These are phyloP conservation scores for Saccopteryx leptura DNA, from an alignment of 2,113 vertebrate genomes.

Conservation along the genomic window DNA sequence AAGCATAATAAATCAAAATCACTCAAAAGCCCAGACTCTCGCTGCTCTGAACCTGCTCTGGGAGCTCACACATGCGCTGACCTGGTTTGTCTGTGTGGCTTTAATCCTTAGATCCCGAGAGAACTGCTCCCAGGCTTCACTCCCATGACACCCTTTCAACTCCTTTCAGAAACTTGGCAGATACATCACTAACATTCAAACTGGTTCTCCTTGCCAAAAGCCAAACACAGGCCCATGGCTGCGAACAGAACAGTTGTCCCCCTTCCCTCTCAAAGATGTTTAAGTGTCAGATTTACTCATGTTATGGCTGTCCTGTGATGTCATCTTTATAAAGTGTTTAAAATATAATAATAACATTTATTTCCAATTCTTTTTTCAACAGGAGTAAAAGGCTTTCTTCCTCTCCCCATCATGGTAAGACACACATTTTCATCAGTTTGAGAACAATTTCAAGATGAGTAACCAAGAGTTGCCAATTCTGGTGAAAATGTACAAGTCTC, in stretches of 20 bases:
- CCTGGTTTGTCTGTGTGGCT: not conserved
- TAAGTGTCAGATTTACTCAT: conserved; percentile 18
- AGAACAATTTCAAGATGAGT: not conserved
- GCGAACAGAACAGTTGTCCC: conserved; percentile 7
- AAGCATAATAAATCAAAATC: conserved; percentile 21
- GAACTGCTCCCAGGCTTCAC: not conserved
- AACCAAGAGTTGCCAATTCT: not conserved
- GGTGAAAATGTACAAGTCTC: not conserved
- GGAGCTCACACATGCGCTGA: not conserved
- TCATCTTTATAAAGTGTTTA: conserved; percentile 37
- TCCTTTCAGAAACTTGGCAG: conserved; percentile 52
- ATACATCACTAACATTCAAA: not conserved
- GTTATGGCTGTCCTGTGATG: not conserved
- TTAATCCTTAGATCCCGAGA: not conserved
- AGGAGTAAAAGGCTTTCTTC: not conserved
- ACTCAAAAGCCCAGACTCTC: not conserved
- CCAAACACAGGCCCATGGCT: not conserved
- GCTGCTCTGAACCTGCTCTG: not conserved
- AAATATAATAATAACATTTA: conserved; percentile 13
- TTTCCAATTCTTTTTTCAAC: conserved; percentile 37
- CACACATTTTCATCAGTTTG: not conserved
- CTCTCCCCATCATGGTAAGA: not conserved
- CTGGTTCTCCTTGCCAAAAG: conserved; percentile 48
- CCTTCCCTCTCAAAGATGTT: not conserved
- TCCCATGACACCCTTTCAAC: conserved; percentile 56